These are phyloP conservation scores for Thunnus maccoyii DNA, from an alignment of 2,113 vertebrate species.

Conservation along the genomic window DNA sequence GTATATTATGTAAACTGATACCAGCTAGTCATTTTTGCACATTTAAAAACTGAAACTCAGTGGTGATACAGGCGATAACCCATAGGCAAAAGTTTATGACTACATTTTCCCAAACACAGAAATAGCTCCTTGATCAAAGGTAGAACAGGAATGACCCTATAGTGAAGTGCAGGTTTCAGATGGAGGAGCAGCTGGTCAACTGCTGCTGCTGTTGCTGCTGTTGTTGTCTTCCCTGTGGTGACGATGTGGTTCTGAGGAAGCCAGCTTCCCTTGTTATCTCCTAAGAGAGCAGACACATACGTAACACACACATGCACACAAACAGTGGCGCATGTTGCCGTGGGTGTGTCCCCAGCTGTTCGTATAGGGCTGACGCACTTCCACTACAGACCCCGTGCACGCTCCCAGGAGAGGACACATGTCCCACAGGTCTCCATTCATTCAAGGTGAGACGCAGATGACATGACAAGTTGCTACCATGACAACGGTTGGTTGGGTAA, in stretches of 20 bases:
- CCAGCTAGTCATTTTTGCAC: neutral
- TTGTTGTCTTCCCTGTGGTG: constrained; percentile 57
- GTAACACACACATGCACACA: constrained; percentile 49
- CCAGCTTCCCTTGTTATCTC: constrained; percentile 52
- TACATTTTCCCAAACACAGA: neutral
- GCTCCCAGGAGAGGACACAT: constrained; percentile 49
- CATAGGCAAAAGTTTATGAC: neutral
- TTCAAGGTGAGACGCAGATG: constrained; percentile 82
- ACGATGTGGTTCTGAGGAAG: constrained; percentile 54
- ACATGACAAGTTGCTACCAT: constrained; percentile 82
- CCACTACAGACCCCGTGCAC: constrained; percentile 56
- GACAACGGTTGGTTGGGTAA: constrained; percentile 79
- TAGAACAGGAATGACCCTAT: neutral
- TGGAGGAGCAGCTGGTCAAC: constrained; percentile 45
- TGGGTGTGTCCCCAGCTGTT: constrained; percentile 77
- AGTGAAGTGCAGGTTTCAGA: constrained; percentile 36
- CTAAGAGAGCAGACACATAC: constrained; percentile 32
- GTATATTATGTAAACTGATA: neutral
- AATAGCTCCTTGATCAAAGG: neutral
- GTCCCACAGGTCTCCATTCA: constrained; percentile 79
- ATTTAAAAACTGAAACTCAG: neutral
- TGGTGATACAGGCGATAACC: neutral
- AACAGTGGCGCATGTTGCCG: constrained; percentile 59
- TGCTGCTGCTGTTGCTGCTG: constrained; percentile 50
- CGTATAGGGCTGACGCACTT: constrained; percentile 74